phyloP scores from a whole-genome alignment of 2,888 invertebrate species.

The Panopea generosa region DNA sequence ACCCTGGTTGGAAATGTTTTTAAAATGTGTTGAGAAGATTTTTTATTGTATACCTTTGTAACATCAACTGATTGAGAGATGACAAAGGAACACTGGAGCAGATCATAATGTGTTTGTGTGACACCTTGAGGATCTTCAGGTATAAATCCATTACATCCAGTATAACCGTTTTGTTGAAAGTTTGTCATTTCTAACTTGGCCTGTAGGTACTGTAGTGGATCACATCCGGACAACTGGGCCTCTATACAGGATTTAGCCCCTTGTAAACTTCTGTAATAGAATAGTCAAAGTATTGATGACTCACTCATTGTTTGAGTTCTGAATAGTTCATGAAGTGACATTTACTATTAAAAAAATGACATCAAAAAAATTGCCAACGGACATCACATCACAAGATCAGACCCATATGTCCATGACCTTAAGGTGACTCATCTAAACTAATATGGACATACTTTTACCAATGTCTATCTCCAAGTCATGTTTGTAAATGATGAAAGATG shows the following conservation, averaged over 20 bases:
- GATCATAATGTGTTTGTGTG: constrained; percentile 13
- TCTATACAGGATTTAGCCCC: constrained; percentile 27
- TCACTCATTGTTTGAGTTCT: too few species aligned
- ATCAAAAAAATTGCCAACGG: too few species aligned
- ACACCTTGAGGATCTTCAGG: constrained; percentile 17
- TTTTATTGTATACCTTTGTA: constrained; percentile 42
- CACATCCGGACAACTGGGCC: constrained; percentile 34
- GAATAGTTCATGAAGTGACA: too few species aligned
- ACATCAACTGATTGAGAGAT: constrained; percentile 26
- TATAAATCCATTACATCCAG: constrained; percentile 7
- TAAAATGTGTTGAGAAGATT: background rate
- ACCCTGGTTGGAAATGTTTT: too few species aligned
- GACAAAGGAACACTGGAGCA: constrained; percentile 18
- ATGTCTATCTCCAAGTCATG: too few species aligned
- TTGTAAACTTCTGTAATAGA: constrained; percentile 24
- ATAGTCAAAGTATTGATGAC: background rate
- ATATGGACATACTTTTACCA: too few species aligned
- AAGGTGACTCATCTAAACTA: too few species aligned
- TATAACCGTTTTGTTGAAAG: background rate
- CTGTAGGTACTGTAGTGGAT: constrained; percentile 30
- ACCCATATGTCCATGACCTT: too few species aligned
- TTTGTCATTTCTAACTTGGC: constrained; percentile 19
- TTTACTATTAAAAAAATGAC: too few species aligned
- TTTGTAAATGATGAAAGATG: too few species aligned
- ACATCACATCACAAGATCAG: too few species aligned